Percentiles rank a stretch among this genome's conserved stretches.
Conservation (phyloP, 2,113 vertebrate species). For the Orientallactaga bullata region DNA sequence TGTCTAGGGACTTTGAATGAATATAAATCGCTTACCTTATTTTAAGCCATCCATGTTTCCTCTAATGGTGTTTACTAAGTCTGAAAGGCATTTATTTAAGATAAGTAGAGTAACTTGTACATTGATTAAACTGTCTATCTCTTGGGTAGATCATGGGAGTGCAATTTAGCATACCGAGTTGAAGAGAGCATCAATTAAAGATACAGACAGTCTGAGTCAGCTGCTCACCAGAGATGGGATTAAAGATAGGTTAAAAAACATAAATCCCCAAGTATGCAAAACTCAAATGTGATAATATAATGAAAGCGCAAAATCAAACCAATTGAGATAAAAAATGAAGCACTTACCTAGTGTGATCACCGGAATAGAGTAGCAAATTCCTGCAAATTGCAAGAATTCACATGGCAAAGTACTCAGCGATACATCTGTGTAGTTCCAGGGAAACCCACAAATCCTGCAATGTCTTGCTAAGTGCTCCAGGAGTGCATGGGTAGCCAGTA, state of each 20-base stretch:
- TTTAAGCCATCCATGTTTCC: constrained; percentile 60
- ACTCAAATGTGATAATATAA: constrained; percentile 60
- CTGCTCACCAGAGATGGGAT: constrained; percentile 69
- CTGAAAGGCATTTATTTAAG: constrained; percentile 76
- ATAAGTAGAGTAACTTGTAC: constrained; percentile 72
- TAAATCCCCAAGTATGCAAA: constrained; percentile 67
- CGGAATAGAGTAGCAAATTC: constrained; percentile 61
- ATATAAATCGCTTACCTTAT: constrained; percentile 69
- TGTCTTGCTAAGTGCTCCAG: constrained; percentile 69
- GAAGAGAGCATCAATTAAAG: constrained; percentile 69
- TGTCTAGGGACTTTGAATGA: constrained; percentile 55
- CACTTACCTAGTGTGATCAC: constrained; percentile 52
- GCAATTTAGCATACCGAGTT: constrained; percentile 62
- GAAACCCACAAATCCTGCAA: constrained; percentile 50
- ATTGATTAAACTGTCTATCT: constrained; percentile 77
- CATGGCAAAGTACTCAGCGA: constrained; percentile 58
- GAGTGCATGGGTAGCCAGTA: constrained; percentile 58
- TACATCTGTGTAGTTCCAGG: constrained; percentile 52
- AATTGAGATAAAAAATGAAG: constrained; percentile 74
- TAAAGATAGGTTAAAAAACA: constrained; percentile 68
- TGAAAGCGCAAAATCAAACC: constrained; percentile 60
- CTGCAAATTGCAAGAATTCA: constrained; percentile 40
- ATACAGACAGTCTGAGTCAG: constrained; percentile 63
- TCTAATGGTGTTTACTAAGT: constrained; percentile 76
- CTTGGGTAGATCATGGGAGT: constrained; percentile 59